Percentiles rank a stretch among this genome's conserved stretches.
phyloP scores from a whole-genome alignment of 2,113 vertebrate species.

The Glaucomys volans region DNA sequence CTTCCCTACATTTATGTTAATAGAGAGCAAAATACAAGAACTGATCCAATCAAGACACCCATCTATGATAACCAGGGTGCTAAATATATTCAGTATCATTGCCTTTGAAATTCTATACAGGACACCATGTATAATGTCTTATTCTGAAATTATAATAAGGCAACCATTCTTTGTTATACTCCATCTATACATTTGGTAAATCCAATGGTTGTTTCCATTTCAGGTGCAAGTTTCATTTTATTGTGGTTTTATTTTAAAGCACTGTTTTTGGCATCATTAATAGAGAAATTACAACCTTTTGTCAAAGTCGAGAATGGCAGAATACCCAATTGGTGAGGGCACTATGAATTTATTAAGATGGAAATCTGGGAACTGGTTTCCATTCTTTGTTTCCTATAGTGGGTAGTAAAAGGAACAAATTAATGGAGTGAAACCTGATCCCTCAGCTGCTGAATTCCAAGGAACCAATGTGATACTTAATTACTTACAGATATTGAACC shows the following conservation, averaged over 20 bases:
- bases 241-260: not conserved
- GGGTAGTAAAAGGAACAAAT: constrained; percentile 53
- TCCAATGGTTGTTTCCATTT: accelerated
- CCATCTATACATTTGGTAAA: not conserved
- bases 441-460: constrained; percentile 45
- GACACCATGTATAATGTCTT: not conserved
- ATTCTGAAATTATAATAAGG: not conserved
- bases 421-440: constrained; percentile 43
- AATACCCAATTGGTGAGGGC: not conserved
- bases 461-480: constrained; percentile 44
- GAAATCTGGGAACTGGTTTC: constrained; percentile 4
- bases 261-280: not conserved
- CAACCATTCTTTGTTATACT: not conserved
- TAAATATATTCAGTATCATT: not conserved
- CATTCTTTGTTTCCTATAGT: constrained; percentile 48
- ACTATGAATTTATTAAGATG: constrained; percentile 1
- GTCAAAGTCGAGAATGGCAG: not conserved
- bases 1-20: not conserved
- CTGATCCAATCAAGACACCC: not conserved
- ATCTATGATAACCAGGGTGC: not conserved
- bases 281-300: not conserved
- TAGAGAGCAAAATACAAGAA: not conserved
- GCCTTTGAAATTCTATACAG: not conserved
- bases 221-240: not conserved
- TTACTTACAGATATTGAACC: constrained; percentile 48